Evolutionary conservation across 53 echinoderm and acorn worm species (phyloP).

Genomic region (Echinometra lucunter): DNA sequence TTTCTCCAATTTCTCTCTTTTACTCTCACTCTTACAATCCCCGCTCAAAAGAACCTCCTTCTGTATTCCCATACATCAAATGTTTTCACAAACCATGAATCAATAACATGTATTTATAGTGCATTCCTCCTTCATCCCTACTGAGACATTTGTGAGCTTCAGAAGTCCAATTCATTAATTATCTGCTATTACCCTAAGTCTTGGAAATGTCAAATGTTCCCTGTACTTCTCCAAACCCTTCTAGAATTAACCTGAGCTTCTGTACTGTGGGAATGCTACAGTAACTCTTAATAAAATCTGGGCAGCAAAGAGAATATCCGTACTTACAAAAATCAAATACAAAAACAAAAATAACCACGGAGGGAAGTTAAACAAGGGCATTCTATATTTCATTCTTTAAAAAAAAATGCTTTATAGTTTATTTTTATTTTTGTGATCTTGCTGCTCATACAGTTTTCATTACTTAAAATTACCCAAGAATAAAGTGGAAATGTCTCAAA

Average conservation of each 20-base stretch:
- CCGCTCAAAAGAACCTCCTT: background rate
- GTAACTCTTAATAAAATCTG: background rate
- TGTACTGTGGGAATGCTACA: background rate
- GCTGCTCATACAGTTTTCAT: too few species aligned
- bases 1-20: background rate
- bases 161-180: conserved; percentile 40
- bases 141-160: background rate
- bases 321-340: background rate
- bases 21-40: background rate
- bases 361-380: background rate
- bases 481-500: too few species aligned
- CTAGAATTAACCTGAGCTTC: background rate
- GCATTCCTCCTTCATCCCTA: background rate
- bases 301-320: background rate
- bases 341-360: background rate
- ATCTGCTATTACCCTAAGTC: conserved; percentile 44
- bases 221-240: conserved; percentile 28
- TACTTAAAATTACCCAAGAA: too few species aligned
- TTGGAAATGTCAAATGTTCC: conserved; percentile 42
- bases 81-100: background rate
- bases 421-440: too few species aligned
- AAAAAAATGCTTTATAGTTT: too few species aligned
- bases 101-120: background rate
- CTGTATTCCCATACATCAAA: background rate
- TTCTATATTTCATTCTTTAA: too few species aligned